These are phyloP conservation scores for Helarctos malayanus DNA, from an alignment of 2,797 vertebrate genomes.

Conservation along the genomic window DNA sequence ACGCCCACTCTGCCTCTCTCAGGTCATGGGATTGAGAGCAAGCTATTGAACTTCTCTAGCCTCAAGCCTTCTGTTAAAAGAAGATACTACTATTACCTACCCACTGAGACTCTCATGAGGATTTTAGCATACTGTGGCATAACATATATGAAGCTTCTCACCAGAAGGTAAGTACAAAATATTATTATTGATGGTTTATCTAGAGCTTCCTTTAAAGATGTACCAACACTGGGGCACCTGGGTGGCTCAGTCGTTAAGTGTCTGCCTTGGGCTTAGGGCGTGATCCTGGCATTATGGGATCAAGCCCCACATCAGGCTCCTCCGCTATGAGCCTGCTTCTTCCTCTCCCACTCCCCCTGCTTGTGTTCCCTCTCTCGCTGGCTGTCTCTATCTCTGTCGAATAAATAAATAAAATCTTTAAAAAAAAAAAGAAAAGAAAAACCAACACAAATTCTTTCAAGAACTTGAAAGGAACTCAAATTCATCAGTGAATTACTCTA, in stretches of 20 bases:
- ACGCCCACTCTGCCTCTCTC: background rate
- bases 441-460: slow-evolving; percentile 3
- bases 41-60: background rate
- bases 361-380: no score
- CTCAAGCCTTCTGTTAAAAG: background rate
- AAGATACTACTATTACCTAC: background rate
- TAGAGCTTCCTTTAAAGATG: background rate
- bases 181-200: background rate
- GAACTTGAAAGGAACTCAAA: slow-evolving; percentile 13
- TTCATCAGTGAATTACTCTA: background rate
- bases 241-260: no score
- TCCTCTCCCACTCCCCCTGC: no score
- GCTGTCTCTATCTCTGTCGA: no score
- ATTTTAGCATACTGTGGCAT: background rate
- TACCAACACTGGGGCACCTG: background rate
- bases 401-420: no score
- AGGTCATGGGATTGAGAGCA: background rate
- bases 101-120: background rate
- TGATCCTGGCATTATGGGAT: no score
- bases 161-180: background rate
- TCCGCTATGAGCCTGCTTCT: no score
- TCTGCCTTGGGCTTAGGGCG: no score
- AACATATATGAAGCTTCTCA: background rate
- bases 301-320: no score
- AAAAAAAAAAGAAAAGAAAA: background rate